These are phyloP conservation scores for Apostichopus californicus DNA, from an alignment of 35 echinoderm and acorn worm species.

Conservation along the genomic window DNA sequence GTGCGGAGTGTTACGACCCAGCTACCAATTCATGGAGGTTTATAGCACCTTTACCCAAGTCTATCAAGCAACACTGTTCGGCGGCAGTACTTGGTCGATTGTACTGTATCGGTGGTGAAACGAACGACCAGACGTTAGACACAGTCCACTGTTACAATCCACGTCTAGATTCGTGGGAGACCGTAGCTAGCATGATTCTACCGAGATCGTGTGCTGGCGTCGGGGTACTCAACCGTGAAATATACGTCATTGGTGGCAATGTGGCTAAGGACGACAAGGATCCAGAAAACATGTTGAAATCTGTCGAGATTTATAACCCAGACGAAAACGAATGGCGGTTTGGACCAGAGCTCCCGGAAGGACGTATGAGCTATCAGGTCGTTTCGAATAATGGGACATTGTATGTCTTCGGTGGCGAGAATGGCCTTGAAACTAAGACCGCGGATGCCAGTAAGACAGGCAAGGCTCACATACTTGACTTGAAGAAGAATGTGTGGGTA, in stretches of 20 bases:
- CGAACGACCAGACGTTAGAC: constrained; percentile 75
- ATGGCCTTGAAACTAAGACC: constrained; percentile 54
- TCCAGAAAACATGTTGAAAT: constrained; percentile 99
- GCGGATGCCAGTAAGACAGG: constrained; percentile 36
- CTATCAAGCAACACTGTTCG: constrained; percentile 68
- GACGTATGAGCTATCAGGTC: constrained; percentile 71
- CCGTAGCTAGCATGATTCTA: constrained; percentile 86
- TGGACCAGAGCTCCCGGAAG: constrained; percentile 96
- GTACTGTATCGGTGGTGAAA: constrained; percentile 90
- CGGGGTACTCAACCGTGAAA: constrained; percentile 87
- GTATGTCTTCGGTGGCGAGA: constrained; percentile 87
- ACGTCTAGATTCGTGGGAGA: constrained; percentile 71
- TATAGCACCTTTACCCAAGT: constrained; percentile 72
- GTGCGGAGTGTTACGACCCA: constrained; percentile 87
- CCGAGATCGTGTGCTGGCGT: constrained; percentile 87
- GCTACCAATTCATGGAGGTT: constrained; percentile 83
- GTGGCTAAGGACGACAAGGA: constrained; percentile 84
- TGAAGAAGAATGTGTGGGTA: constrained; percentile 59
- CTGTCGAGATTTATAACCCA: constrained; percentile 97
- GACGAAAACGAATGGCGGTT: constrained; percentile 96
- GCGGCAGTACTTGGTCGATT: constrained; percentile 83
- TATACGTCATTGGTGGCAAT: constrained; percentile 97
- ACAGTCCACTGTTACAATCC: constrained; percentile 89
- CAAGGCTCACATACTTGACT: constrained; percentile 72
- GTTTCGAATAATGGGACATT: constrained; percentile 71